Evolutionary conservation across 1,140 invertebrate genomes (phyloP), one percentile per base, ranked within the genome.

Genomic region (Penaeus vannamei): DNA sequence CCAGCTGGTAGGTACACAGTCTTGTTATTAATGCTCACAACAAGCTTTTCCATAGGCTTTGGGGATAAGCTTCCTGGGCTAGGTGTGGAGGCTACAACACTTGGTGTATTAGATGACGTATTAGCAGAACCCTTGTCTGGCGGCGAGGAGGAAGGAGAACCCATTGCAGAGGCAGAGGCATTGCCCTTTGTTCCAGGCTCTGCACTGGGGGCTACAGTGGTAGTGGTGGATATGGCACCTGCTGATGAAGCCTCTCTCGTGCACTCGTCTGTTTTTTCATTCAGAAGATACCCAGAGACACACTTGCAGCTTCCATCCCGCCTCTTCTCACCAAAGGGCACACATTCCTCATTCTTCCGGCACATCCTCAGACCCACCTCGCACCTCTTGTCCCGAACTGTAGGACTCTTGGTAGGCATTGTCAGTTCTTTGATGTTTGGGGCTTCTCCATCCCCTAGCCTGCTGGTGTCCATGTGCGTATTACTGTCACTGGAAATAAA

Each of bases 1-100:
- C 53, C 79, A 69, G 60, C 53, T 36, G 46, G 8, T 20, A 85
- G 62, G 36, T 69, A 61, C 77, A 84, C 84, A 17, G 66, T 66
- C 29, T 83, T 88, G 60, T 81, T 85, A 86, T 42, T 72, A 64
- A 90, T 86, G 42, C 80, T 83, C 60, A 91, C 62, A 82, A 89
- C 26, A 84, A 64, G 85, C 69, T 94, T 95, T 92, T 94, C 95
- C 46, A 94, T 94, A 88, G 95, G 94, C 92, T 96, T 96, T 91
- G 95, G 95, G 64, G 97, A 97, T 29, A 97, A 94, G 10, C 96
- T 97, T 92, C 95, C 97, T 1, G 96, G 97, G 26, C 96, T 7
- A 84, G 69, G 61, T n/a, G 82, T 61, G 26, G 82, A 85, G 19
- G 53, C 23, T 59, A 53, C 8, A 12, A 12, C 17, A 17, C 32